Base-by-base conservation (phyloP, 2,797 vertebrate genomes). In the Fundulus diaphanus region DNA sequence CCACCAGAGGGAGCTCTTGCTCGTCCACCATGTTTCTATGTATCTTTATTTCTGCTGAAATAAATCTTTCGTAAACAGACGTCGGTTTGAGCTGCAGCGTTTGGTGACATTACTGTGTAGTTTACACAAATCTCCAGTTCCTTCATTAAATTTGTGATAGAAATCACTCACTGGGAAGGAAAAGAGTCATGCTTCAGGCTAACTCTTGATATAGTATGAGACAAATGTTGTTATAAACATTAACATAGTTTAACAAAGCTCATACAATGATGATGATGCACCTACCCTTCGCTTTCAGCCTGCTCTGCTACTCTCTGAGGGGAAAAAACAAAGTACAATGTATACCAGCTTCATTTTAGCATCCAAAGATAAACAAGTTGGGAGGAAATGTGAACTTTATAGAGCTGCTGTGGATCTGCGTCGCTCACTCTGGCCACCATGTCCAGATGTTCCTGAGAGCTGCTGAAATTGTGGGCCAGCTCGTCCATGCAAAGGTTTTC, bases 381-480 rank as follows among this genome's bases (percentile, higher is more conserved):
- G 35, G 33, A 37, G 22, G 33, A 37, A 63, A 63, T 20, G 48
- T 63, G 7, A 29, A 35, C 27, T 27, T 67, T 5, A 16, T 70
- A 3, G 22, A 29, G 16, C 44, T 33, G 46, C 68, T 27, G 31
- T 40, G 59, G 24, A 5, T 6, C 31, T 71, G 70, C 3, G 3
- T 12, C 18, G 80, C 95, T 96, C 90, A 98, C 98, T 93, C 91
- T 93, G 33, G 96, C 94, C 77, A 98, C 94, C 92, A 97, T 91
- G 82, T 96, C 95, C 83, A 97, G 87, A 90, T 99, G 97, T 82
- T 99, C 97, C 87, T 95, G 96, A 35, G 96, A 97, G 85, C 91
- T 96, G 93, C 97, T 99, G 90, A 99, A 99, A 88, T 97, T 98
- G 82, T 93, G 94, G 52, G 96, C 97, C 88, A 98, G 95, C 88